Percentiles rank a stretch among this genome's conserved stretches.
These are phyloP conservation scores for Mechanitis mazaeus DNA, from an alignment of 2,888 invertebrate species.

Conservation along the genomic window DNA sequence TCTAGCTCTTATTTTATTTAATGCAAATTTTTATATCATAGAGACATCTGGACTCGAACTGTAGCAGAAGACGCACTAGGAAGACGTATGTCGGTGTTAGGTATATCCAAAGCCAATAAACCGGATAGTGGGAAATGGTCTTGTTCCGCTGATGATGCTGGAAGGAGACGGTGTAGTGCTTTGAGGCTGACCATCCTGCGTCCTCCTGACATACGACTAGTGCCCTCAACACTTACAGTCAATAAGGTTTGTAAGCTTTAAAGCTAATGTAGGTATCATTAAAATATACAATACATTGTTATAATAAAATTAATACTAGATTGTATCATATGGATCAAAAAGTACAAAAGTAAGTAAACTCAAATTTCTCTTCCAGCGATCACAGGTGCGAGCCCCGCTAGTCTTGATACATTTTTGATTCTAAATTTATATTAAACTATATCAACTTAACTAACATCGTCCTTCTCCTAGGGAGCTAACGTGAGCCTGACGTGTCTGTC, in stretches of 20 bases:
- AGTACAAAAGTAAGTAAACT: too few relatives aligned
- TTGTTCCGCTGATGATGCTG: conserved; percentile 84
- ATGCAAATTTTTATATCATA: conserved; percentile 38
- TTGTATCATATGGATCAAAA: too few relatives aligned
- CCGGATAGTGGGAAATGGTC: conserved; percentile 87
- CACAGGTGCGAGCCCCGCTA: too few relatives aligned
- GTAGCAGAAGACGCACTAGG: conserved; percentile 72
- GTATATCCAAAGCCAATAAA: conserved; percentile 81
- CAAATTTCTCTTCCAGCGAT: too few relatives aligned
- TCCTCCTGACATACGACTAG: conserved; percentile 81
- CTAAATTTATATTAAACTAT: conserved; percentile 22
- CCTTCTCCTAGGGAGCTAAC: conserved; percentile 77
- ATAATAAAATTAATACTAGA: too few relatives aligned
- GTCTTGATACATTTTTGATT: too few relatives aligned
- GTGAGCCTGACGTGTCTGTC: conserved; percentile 83
- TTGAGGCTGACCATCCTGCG: conserved; percentile 77
- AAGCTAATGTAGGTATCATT: too few relatives aligned
- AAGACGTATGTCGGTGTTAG: conserved; percentile 80
- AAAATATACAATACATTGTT: too few relatives aligned
- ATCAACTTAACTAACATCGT: background rate
- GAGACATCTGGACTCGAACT: conserved; percentile 81
- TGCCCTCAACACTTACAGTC: conserved; percentile 82
- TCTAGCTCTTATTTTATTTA: background rate
- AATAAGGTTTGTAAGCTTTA: conserved; percentile 73
- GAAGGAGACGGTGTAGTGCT: conserved; percentile 81